Base-by-base conservation (phyloP, 2,888 invertebrate species). In the Elegia similella region DNA sequence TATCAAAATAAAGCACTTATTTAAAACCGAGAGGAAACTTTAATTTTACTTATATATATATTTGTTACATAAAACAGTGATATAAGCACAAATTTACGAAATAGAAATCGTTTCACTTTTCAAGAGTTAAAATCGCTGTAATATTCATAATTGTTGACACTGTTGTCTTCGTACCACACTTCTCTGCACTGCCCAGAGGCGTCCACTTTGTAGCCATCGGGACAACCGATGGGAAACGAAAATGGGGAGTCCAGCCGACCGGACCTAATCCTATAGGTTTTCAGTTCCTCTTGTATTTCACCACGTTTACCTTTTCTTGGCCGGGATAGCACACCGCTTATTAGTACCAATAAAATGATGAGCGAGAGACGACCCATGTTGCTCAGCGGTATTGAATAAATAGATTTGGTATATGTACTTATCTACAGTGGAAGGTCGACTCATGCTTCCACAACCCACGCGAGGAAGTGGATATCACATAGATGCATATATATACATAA, bases 91-190 rank as follows among this genome's bases (percentile, higher is more conserved):
- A 43, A 7, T 43, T 13, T 43, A 15, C 7, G 5, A 7, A 43
- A 6, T 6, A 46, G 23, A 46, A 46, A 46, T 8, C 7, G 12
- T 2, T 23, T 46, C 23, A 46, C 23, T 5, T 16, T 48, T 50
- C 13, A 53, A 29, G 42, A 53, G 23, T 42, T 42, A 29, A 15
- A 53, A 29, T 53, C 42, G 29, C 53, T 42, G 12, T 52, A 52
- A 34, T 48, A 47, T 15, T 50, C 50, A 15, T 32, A 34, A 10
- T 16, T 34, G 16, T 12, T 47, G 12, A 32, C 29, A 42, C 52
- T 29, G 43, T 69, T 63, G 7, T 76, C 72, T 38, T 76, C 78
- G 57, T 71, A 83, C 86, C 88, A 89, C 58, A 88, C 85, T 64
- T 87, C 84, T 16, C 88, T 80, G 57, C 88, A 88, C 29, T 69